Conservation (phyloP, 2,113 vertebrate species). For the Sphyrna mokarran region DNA sequence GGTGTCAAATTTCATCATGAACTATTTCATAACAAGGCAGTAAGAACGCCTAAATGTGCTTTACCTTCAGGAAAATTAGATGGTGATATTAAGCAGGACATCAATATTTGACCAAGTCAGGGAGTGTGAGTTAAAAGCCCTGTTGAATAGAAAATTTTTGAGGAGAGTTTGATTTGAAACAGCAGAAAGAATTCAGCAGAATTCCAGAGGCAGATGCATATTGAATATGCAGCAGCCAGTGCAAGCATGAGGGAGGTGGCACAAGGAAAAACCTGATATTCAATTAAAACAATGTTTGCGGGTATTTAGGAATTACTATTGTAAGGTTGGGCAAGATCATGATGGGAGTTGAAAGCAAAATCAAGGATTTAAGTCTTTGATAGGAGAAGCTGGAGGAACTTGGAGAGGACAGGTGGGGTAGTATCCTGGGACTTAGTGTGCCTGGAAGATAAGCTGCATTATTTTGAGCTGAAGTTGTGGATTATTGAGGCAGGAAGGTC, state of each 20-base stretch:
- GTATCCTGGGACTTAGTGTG: background rate
- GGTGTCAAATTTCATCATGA: background rate
- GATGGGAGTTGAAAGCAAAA: background rate
- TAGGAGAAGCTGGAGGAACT: background rate
- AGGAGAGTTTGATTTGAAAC: background rate
- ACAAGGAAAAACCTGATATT: background rate
- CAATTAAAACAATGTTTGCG: background rate
- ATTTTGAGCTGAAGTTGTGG: background rate
- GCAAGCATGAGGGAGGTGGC: too few species aligned
- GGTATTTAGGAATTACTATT: background rate
- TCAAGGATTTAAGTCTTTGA: background rate
- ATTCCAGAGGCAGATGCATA: background rate
- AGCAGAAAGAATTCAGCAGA: background rate
- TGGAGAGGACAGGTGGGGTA: background rate
- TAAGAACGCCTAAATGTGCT: background rate
- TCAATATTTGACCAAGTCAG: background rate
- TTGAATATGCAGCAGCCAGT: background rate
- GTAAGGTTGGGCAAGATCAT: background rate
- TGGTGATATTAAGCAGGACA: background rate
- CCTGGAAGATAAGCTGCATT: background rate
- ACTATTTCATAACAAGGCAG: background rate
- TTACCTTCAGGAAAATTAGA: background rate
- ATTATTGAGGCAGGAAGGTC: background rate
- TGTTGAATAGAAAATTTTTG: background rate
- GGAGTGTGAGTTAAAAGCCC: background rate